phyloP scores from a whole-genome alignment of 1,140 invertebrate species.

The Oedothorax gibbosus region DNA sequence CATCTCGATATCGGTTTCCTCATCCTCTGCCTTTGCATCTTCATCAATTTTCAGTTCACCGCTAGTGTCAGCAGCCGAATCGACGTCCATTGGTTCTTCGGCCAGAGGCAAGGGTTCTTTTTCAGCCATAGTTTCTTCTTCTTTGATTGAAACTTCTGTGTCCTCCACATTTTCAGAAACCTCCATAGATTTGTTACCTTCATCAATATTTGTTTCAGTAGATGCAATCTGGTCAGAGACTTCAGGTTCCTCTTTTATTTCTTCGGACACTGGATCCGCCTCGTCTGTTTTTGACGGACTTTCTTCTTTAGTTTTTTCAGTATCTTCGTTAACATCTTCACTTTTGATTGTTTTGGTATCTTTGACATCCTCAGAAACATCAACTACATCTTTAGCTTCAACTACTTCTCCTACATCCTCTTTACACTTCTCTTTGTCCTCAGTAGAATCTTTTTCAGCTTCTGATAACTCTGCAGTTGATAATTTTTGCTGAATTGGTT shows the following conservation, averaged over 20 bases:
- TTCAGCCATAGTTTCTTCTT: neutral
- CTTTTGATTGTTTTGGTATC: conserved; percentile 14
- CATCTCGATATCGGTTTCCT: conserved; percentile 63
- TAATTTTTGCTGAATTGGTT: conserved; percentile 63
- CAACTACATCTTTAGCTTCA: conserved; percentile 11
- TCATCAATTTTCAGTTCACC: conserved; percentile 59
- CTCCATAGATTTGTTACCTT: conserved; percentile 21
- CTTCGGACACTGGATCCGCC: conserved; percentile 39
- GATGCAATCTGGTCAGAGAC: neutral
- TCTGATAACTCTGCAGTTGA: conserved; percentile 49
- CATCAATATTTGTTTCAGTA: neutral
- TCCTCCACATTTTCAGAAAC: neutral
- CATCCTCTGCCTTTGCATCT: conserved; percentile 63
- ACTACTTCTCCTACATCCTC: neutral
- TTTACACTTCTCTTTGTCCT: neutral
- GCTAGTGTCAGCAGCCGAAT: conserved; percentile 7
- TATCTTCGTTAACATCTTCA: conserved; percentile 36
- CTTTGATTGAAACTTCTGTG: neutral
- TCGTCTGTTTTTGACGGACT: neutral
- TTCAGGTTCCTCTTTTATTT: neutral
- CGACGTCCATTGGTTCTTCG: conserved; percentile 16
- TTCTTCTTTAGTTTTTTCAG: neutral
- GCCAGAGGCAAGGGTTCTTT: conserved; percentile 9
- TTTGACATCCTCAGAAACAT: conserved; percentile 19
- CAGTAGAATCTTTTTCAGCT: neutral